phyloP scores from a whole-genome alignment of 2,797 vertebrate genomes.

The Pseudopleuronectes americanus region DNA sequence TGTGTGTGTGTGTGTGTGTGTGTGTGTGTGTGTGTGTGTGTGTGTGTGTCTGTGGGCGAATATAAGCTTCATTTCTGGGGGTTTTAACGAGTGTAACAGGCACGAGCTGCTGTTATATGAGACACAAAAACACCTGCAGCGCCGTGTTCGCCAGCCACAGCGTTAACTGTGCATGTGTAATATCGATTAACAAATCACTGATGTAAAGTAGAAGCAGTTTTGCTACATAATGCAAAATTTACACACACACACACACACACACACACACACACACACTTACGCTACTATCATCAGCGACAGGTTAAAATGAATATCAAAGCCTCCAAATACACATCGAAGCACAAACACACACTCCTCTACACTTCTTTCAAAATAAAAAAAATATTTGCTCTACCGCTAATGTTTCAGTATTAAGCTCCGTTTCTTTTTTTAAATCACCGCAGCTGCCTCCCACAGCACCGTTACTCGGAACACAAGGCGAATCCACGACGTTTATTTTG shows the following conservation, averaged over 20 bases:
- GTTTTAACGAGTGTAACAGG: not conserved
- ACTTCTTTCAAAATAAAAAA: conserved; percentile 49
- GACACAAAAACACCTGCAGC: not conserved
- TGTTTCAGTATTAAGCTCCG: not conserved
- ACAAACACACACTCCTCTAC: too few relatives aligned
- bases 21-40: not conserved
- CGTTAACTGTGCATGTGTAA: not conserved
- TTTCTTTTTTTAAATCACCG: too few relatives aligned
- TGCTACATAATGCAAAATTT: conserved; percentile 15
- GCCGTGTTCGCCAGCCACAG: too few relatives aligned
- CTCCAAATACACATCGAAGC: too few relatives aligned
- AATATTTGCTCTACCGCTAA: accelerated
- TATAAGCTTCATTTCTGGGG: too few relatives aligned
- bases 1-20: not conserved
- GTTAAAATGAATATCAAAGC: not conserved
- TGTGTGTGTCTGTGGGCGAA: not conserved
- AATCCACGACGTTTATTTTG: conserved; percentile 16
- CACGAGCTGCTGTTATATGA: not conserved
- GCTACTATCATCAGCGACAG: conserved; percentile 29
- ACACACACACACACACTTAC: conserved; percentile 13
- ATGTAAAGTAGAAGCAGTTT: not conserved
- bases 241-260: too few relatives aligned
- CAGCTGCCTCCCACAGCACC: too few relatives aligned
- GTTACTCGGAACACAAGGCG: accelerated
- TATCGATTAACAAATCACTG: conserved; percentile 10